phyloP scores from a whole-genome alignment of 1,140 invertebrate genomes.

The Camponotus vicinus region DNA sequence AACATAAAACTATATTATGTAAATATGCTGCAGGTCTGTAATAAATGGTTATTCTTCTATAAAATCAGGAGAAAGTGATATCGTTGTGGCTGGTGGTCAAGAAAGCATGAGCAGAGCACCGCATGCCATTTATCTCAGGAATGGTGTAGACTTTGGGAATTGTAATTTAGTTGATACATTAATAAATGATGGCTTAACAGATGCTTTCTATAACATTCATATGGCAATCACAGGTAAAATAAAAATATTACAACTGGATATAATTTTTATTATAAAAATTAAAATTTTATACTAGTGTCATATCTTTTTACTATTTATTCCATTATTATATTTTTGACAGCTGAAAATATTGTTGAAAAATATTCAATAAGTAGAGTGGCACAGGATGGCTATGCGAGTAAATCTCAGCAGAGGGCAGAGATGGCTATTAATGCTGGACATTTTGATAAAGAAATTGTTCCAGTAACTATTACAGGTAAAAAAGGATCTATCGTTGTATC shows the following conservation, averaged over 20 bases:
- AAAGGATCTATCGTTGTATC: conserved; percentile 86
- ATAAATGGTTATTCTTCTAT: conserved; percentile 91
- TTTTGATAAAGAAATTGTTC: conserved; percentile 92
- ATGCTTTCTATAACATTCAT: conserved; percentile 92
- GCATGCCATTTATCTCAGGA: conserved; percentile 90
- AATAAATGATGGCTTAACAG: conserved; percentile 92
- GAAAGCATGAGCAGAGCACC: conserved; percentile 95
- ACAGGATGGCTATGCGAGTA: conserved; percentile 92
- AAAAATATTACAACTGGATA: conserved; percentile 1
- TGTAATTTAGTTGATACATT: conserved; percentile 90
- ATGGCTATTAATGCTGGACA: conserved; percentile 88
- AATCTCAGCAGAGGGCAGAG: conserved; percentile 91
- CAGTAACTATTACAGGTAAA: conserved; percentile 86
- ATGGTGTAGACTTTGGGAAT: conserved; percentile 91
- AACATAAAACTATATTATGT: neutral
- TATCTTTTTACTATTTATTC: conserved; percentile 7
- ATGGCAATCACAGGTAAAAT: conserved; percentile 94
- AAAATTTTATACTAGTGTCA: neutral
- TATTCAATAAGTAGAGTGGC: conserved; percentile 90
- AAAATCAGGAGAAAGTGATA: conserved; percentile 89
- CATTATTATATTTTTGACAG: conserved; percentile 80
- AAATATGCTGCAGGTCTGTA: conserved; percentile 87
- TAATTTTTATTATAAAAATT: conserved; percentile 36
- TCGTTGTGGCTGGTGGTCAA: conserved; percentile 94
- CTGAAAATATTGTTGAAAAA: conserved; percentile 93